Conservation (phyloP, 1,140 invertebrate species). For the Heliconius hermathena region DNA sequence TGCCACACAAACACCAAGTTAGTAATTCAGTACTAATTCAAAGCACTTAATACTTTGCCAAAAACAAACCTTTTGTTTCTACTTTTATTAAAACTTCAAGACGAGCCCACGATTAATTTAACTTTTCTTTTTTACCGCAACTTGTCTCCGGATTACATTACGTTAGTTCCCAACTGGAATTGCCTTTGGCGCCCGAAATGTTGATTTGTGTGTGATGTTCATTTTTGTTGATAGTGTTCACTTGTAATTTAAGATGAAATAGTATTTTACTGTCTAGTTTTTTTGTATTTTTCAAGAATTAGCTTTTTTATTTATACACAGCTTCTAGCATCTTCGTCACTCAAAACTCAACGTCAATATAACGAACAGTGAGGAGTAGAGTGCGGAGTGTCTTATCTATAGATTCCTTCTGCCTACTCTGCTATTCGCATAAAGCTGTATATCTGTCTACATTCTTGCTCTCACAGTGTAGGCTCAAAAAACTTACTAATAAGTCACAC, state of each 20-base stretch:
- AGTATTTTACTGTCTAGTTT: background rate
- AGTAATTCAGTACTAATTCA: constrained; percentile 9
- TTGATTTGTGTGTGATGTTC: constrained; percentile 31
- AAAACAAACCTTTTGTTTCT: constrained; percentile 20
- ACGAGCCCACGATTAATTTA: constrained; percentile 36
- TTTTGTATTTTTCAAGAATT: background rate
- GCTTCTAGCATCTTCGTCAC: too few species aligned
- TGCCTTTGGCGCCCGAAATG: constrained; percentile 36
- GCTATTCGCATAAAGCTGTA: too few species aligned
- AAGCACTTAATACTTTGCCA: constrained; percentile 14
- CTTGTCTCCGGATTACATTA: constrained; percentile 36
- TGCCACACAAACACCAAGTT: constrained; percentile 3
- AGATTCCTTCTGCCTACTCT: too few species aligned
- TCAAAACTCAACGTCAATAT: too few species aligned
- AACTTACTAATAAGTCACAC: too few species aligned
- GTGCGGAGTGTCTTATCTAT: too few species aligned
- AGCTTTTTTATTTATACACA: too few species aligned
- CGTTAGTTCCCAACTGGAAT: constrained; percentile 35
- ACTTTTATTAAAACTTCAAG: constrained; percentile 36
- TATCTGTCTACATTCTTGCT: too few species aligned
- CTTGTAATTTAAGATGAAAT: background rate
- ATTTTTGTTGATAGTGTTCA: background rate
- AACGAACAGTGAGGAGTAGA: too few species aligned
- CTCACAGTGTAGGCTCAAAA: too few species aligned
- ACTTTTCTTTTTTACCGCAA: constrained; percentile 38